Percentiles rank a stretch among this genome's conserved stretches.
Conservation (phyloP, 2,888 invertebrate genomes). For the Colostygia pectinataria region DNA sequence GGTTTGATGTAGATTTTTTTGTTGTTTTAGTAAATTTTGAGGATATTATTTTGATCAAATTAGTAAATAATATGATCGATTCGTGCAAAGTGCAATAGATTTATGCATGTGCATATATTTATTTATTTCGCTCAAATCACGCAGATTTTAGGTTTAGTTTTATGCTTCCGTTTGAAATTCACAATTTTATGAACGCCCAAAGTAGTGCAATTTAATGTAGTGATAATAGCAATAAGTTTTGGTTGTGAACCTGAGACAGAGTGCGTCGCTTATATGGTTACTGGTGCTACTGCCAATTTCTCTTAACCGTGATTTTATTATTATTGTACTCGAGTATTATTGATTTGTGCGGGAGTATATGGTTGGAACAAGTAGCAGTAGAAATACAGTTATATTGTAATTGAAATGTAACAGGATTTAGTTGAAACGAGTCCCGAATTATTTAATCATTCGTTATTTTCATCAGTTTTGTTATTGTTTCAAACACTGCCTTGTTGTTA, state of each 20-base stretch:
- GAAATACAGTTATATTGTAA: constrained; percentile 75
- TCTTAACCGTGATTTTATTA: constrained; percentile 70
- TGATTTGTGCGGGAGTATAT: constrained; percentile 67
- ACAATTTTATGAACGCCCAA: constrained; percentile 63
- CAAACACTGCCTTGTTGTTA: constrained; percentile 62
- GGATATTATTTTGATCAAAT: constrained; percentile 76
- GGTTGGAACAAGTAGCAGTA: constrained; percentile 67
- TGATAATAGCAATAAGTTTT: constrained; percentile 81
- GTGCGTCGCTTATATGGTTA: constrained; percentile 59
- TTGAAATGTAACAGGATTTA: constrained; percentile 76
- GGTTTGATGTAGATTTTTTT: constrained; percentile 81
- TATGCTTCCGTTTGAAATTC: constrained; percentile 62
- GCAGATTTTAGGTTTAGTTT: constrained; percentile 53
- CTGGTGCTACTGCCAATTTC: constrained; percentile 71
- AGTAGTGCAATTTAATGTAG: constrained; percentile 77
- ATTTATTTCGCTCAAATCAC: constrained; percentile 64
- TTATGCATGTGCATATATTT: constrained; percentile 57
- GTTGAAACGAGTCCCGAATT: constrained; percentile 32
- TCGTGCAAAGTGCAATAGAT: constrained; percentile 64
- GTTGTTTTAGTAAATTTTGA: constrained; percentile 77
- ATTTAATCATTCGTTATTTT: constrained; percentile 13
- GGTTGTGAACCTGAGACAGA: constrained; percentile 75
- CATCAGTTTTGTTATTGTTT: constrained; percentile 23
- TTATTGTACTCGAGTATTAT: constrained; percentile 77
- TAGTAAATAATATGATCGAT: constrained; percentile 62